Base-by-base conservation (phyloP, 2,113 vertebrate species). In the Rhizomys pruinosus region DNA sequence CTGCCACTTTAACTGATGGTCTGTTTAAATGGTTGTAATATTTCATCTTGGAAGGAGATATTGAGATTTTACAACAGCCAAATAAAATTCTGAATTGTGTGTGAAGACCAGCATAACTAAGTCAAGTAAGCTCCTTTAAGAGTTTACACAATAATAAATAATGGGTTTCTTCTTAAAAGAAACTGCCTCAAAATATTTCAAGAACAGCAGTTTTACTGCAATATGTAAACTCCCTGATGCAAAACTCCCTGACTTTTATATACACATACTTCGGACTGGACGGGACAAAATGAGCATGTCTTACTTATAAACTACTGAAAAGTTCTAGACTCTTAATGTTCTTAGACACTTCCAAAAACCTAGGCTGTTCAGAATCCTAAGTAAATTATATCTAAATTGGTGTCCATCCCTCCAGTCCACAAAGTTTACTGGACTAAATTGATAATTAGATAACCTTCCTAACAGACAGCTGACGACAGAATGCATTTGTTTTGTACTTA, bases 401-500 rank as follows among this genome's bases (percentile, higher is more conserved):
- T 29, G 23, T 11, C 27, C 69, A 61, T 25, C 52, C 61, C 42
- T 22, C 37, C 25, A 42, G 2, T 10, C 23, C n/a, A n/a, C 44
- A 11, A 88, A 87, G 22, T 63, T 69, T n/a, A 85, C n/a, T 0
- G 39, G 13, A 29, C 32, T 59, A 2, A 61, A 76, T 66, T 10
- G 29, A 52, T 47, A 69, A 44, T 22, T 73, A 86, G 81, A 7
- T 20, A 81, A 68, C 29, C 72, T 57, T 39, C 27, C 44, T 89
- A 94, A 92, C 47, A 80, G 80, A 61, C 25, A 16, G 71, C 66
- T 39, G 42, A 80, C 59, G 4, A 42, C 3, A 22, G 23, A 47
- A 47, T 61, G 9, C 6, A 57, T 87, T 66, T 52, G 2, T 37
- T 39, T 84, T 92, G 47, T 0, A 7, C 47, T 11, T 98, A 99